Evolutionary conservation across 30 jellyfish, hydroid and myxozoan species (phyloP).

Genomic region (Aurelia aurita complex sp. Pacific): DNA sequence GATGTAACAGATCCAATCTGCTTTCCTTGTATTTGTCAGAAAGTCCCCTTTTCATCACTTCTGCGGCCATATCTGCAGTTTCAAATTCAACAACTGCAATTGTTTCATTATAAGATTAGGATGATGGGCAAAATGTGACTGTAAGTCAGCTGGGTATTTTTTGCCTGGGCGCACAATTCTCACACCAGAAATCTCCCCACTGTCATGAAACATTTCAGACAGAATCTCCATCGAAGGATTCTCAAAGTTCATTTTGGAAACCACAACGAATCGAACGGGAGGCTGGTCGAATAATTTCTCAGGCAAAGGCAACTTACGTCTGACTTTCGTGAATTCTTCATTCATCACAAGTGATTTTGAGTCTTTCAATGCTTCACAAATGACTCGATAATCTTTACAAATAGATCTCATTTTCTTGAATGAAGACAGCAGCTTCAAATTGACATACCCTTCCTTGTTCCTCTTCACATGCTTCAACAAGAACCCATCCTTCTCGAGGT

Average conservation of each 20-base stretch:
- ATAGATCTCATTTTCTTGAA: slow-evolving; percentile 88
- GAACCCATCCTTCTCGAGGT: slow-evolving; percentile 91
- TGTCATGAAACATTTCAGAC: slow-evolving; percentile 76
- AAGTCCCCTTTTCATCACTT: slow-evolving; percentile 56
- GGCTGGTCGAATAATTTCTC: slow-evolving; percentile 89
- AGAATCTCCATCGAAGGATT: slow-evolving; percentile 91
- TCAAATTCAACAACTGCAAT: slow-evolving; percentile 97
- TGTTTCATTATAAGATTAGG: slow-evolving; percentile 80
- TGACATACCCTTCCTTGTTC: slow-evolving; percentile 96
- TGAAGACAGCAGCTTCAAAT: slow-evolving; percentile 88
- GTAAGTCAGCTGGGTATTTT: slow-evolving; percentile 91
- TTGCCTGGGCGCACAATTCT: slow-evolving; percentile 88
- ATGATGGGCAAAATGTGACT: slow-evolving; percentile 94
- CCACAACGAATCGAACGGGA: slow-evolving; percentile 88
- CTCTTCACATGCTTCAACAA: slow-evolving; percentile 96
- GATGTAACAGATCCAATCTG: slow-evolving; percentile 57
- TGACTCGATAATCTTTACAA: slow-evolving; percentile 85
- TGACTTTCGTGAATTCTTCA: slow-evolving; percentile 85
- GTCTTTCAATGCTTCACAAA: slow-evolving; percentile 86
- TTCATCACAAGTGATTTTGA: slow-evolving; percentile 68
- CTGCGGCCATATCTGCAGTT: slow-evolving; percentile 83
- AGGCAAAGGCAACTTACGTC: slow-evolving; percentile 85
- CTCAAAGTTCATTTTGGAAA: slow-evolving; percentile 86
- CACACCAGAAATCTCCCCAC: slow-evolving; percentile 83
- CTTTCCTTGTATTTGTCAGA: slow-evolving; percentile 60